Percentiles rank a stretch among this genome's conserved stretches.
Evolutionary conservation across 2,797 vertebrate genomes (phyloP).

Genomic region (Momotus momota): DNA sequence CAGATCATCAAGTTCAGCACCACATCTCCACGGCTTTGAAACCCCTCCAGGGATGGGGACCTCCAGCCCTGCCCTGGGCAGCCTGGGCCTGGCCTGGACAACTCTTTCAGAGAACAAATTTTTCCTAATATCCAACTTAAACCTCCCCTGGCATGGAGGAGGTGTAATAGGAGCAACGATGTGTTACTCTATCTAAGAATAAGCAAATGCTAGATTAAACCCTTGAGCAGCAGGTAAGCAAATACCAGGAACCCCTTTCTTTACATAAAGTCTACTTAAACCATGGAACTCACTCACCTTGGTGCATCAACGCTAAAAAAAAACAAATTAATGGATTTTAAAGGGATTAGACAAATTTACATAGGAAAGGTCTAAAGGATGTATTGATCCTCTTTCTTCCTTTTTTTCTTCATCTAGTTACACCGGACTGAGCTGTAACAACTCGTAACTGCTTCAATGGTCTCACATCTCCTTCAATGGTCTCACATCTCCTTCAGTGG

Average conservation of each 20-base stretch:
- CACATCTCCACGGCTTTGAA: neutral
- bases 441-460: neutral
- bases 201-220: slow-evolving; percentile 7
- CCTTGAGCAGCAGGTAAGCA: slow-evolving; percentile 5
- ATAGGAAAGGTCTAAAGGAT: neutral
- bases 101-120: neutral
- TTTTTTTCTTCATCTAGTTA: neutral
- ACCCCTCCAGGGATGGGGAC: neutral
- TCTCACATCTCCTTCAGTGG: neutral
- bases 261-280: neutral
- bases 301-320: neutral
- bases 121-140: neutral
- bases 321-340: neutral
- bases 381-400: neutral
- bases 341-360: neutral
- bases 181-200: neutral
- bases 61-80: neutral
- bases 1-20: neutral
- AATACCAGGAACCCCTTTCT: neutral
- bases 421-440: neutral
- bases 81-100: neutral
- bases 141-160: neutral
- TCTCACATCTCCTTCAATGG: neutral
- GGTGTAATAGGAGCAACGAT: neutral
- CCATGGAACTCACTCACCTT: neutral